Evolutionary conservation across 2,797 vertebrate species (phyloP).

Genomic region (Leptoclinus maculatus): DNA sequence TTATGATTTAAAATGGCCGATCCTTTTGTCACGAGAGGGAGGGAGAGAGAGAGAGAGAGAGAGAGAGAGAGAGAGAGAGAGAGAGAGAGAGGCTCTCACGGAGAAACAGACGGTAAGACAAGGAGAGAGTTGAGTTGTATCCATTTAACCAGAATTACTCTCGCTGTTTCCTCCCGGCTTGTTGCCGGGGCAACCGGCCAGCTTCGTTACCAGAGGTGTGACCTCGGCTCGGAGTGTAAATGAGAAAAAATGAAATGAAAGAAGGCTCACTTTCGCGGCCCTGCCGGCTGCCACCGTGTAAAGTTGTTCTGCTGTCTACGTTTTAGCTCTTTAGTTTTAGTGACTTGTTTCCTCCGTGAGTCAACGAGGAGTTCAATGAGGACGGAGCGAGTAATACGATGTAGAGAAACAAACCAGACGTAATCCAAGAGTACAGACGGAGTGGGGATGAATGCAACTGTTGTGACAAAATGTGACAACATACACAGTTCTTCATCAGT

Average conservation of each 20-base stretch:
- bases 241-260: not conserved
- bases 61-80: slow-evolving; percentile 13
- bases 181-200: slow-evolving; percentile 69
- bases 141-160: slow-evolving; percentile 60
- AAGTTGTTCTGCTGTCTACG: slow-evolving; percentile 10
- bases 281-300: not conserved
- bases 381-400: too few species aligned
- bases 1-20: slow-evolving; percentile 46
- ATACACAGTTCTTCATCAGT: too few species aligned
- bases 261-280: slow-evolving; percentile 6
- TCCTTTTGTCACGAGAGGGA: slow-evolving; percentile 35
- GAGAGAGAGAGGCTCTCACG: slow-evolving; percentile 10
- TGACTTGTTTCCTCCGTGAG: too few species aligned
- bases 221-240: slow-evolving; percentile 57
- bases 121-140: slow-evolving; percentile 33
- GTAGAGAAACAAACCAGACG: too few species aligned
- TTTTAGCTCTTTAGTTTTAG: too few species aligned
- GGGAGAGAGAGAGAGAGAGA: slow-evolving; percentile 7
- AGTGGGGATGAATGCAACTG: too few species aligned
- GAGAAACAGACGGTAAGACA: slow-evolving; percentile 32
- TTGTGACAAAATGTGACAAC: too few species aligned
- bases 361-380: too few species aligned
- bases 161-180: slow-evolving; percentile 39
- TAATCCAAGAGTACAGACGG: too few species aligned
- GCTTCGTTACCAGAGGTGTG: slow-evolving; percentile 67